Evolutionary conservation across 2,797 vertebrate species (phyloP), one percentile per base, ranked within the genome.

Genomic region (Enteromius argenteus): DNA sequence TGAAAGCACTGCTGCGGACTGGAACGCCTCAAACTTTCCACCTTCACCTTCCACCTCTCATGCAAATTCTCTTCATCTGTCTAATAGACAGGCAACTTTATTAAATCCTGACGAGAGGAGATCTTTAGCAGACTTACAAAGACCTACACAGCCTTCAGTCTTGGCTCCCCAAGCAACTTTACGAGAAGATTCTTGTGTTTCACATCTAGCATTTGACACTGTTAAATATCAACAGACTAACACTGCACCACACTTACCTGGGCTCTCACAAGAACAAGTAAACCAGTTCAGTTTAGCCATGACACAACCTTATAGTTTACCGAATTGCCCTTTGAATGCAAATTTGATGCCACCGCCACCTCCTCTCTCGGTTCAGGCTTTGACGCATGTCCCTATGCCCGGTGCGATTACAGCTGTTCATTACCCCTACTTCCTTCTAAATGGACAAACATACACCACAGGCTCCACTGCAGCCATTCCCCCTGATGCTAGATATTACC

Each of bases 351-450:
- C 51, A 46, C 79, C 71, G 13, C 19, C 44, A 35, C 79, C 71
- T 9, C 60, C 81, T 81, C 53, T 74, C 32, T 49, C 86, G 13
- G 62, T 79, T 14, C 44, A 69, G 30, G 58, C 80, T 37, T 80
- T 84, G 49, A 74, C 86, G 53, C 73, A 85, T 44, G 56, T 66
- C 3, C 42, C 73, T 60, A 5, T 77, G 35, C 75, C 85, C 21
- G 73, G 39, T 56, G 56, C 71, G 11, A 58, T 85, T 23, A 46
- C 83, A 42, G 72, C 81, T 10, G 67, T 89, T 68, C 89, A 86
- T 73, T 88, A 89, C 72, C 89, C 90, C 27, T 91, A 83, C 69
- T 89, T 91, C 78, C 51, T 91, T 42, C 86, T 89, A 15, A 90
- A 90, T 44, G 89, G 88, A n/a, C 83, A 86, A 80, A 89, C 89